A percentile compares a stretch with the other conserved stretches of the same genome.
These are phyloP conservation scores for Oryzias celebensis DNA, from an alignment of 2,113 vertebrate genomes.

Conservation along the genomic window DNA sequence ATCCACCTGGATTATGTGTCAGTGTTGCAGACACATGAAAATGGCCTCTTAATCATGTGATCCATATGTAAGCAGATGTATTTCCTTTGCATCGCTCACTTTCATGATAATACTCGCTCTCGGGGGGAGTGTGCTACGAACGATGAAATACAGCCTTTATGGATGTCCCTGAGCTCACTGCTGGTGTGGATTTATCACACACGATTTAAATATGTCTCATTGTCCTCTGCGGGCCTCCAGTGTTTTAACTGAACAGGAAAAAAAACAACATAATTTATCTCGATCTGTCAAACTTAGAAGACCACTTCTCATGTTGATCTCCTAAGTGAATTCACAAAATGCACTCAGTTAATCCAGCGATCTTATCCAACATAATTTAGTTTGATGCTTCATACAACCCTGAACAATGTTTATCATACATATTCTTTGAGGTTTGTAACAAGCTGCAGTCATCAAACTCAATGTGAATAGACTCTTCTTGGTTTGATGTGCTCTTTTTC, in stretches of 20 bases:
- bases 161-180: conserved; percentile 19
- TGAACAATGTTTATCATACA: too few species aligned
- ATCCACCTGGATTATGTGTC: conserved; percentile 38
- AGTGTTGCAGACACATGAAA: conserved; percentile 34
- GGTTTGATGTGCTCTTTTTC: too few species aligned
- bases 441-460: too few species aligned
- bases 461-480: too few species aligned
- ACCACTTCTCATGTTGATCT: too few species aligned
- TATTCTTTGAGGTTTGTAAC: too few species aligned
- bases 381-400: too few species aligned
- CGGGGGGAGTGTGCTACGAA: conserved; percentile 29
- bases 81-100: conserved; percentile 54
- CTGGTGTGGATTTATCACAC: conserved; percentile 56
- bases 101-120: conserved; percentile 53
- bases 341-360: too few species aligned
- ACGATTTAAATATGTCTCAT: conserved; percentile 52
- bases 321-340: too few species aligned
- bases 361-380: too few species aligned
- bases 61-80: conserved; percentile 59
- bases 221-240: conserved; percentile 18
- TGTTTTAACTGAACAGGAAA: conserved; percentile 5
- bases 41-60: conserved; percentile 58
- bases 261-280: too few species aligned
- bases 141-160: conserved; percentile 52
- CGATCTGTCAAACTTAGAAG: too few species aligned